Evolutionary conservation across 2,888 invertebrate species (phyloP).

Genomic region (Dasysyrphus albostriatus): DNA sequence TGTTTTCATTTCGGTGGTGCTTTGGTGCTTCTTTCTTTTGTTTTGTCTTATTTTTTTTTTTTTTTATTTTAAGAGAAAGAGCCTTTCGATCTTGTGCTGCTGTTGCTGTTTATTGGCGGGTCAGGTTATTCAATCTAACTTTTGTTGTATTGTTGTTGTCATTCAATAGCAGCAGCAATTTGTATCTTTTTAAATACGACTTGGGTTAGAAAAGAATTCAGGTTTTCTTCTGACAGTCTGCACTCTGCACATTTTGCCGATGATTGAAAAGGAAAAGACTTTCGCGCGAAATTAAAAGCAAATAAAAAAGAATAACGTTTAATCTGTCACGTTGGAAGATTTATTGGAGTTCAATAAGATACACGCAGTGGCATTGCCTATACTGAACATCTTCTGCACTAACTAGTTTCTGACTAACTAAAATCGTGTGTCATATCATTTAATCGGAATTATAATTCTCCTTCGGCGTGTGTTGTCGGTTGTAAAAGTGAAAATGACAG

Average conservation of each 20-base stretch:
- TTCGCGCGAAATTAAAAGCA: conserved; percentile 22
- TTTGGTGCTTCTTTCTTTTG: conserved; percentile 57
- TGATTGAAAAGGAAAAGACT: conserved; percentile 27
- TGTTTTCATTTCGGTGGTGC: conserved; percentile 46
- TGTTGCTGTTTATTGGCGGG: conserved; percentile 41
- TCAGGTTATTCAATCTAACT: conserved; percentile 54
- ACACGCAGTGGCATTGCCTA: neutral
- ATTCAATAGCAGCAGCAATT: conserved; percentile 9
- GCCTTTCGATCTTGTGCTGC: conserved; percentile 57
- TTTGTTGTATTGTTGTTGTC: conserved; percentile 40
- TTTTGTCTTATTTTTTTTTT: conserved; percentile 23
- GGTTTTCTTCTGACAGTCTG: conserved; percentile 49
- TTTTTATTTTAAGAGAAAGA: conserved; percentile 20
- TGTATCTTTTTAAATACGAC: conserved; percentile 12
- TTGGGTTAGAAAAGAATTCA: conserved; percentile 40
- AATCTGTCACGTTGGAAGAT: conserved; percentile 19
- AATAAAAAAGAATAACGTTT: neutral
- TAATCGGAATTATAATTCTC: conserved; percentile 27
- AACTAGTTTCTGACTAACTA: conserved; percentile 7
- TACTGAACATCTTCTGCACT: conserved; percentile 3
- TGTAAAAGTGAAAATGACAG: conserved; percentile 48
- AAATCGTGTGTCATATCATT: conserved; percentile 13
- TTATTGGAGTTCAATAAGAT: conserved; percentile 46
- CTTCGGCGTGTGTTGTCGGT: conserved; percentile 1
- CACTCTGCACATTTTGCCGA: neutral